Base-by-base conservation (phyloP, 2,797 vertebrate genomes). In the Sebastes alutus region DNA sequence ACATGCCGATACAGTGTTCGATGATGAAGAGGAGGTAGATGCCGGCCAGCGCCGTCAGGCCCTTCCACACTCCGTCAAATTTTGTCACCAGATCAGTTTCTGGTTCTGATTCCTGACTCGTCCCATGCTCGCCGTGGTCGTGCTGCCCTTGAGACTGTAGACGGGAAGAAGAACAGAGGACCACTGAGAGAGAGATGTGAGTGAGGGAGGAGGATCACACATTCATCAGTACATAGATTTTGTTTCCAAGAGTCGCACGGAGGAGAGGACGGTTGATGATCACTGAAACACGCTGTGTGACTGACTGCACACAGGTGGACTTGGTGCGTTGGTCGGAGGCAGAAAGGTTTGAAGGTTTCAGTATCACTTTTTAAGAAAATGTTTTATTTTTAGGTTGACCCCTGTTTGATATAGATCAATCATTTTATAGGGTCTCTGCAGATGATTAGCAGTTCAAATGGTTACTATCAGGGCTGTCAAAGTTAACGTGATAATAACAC, bases 1-100 rank as follows among this genome's bases (percentile, higher is more conserved):
- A 97, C 97, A 99, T 99, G 83, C 97, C 96, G 42, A 99, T 96
- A 71, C 98, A 99, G 80, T 99, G 98, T 64, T 99, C 99, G 3
- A 99, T 97, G 94, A 99, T 99, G 93, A 99, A 99, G 59, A 99
- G 96, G 49, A 99, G 94, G 90, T 99, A 99, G 94, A 99, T 97
- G 88, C 99, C 99, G 16, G 96, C 97, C 14, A 99, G 93, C 0
- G 98, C 98, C 0, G 98, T 96, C 12, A 99, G 96, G 23, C 99
- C 98, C 90, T 99, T 99, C 95, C 99, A 96, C 70, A 99, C 97
- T 0, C 97, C 96, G 30, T 99, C 98, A 25, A 99, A 98, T 3
- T 93, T 94, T 29, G 95, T 92, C 3, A 94, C 75, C 63, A 97
- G 93, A 80, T 95, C 91, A 3, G 38, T 42, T 42, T 42, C 35